Base-by-base conservation (phyloP, 2,797 vertebrate species). In the Decapterus maruadsi region DNA sequence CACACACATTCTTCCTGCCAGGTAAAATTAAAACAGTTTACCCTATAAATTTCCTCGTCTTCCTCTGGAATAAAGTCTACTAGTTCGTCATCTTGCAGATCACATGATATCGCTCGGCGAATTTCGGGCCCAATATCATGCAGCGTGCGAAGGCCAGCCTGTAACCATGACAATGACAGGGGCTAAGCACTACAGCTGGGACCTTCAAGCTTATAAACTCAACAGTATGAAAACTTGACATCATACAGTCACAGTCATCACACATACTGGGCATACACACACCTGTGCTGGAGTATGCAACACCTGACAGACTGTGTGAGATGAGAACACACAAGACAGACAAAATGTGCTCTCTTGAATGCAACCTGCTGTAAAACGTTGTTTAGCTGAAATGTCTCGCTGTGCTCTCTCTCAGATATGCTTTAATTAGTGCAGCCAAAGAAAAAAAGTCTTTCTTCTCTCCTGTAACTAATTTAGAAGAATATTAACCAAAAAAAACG, bases 121-220 rank as follows among this genome's bases (percentile, higher is more conserved):
- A 99, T 99, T 97, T 99, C 98, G 71, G 98, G 98, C 92, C 98
- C 98, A 89, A 99, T 99, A 95, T 99, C 98, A 94, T 99, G 98
- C 92, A 99, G 97, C 72, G 98, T 99, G 93, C 98, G 98, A 93
- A 99, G 96, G 92, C 98, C 98, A 87, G 98, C 98, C 98, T 99
- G 96, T 90, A 97, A 96, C 94, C 96, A 96, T 94, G 94, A 95
- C 91, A 95, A 95, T 70, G 93, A 90, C 60, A 91, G 71, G 84
- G 84, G 75, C 93, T 92, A 91, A 94, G 85, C 69, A 20, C 91
- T 87, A 59, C 58, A 77, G 83, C 70, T 59, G 66, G 80, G 71
- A 84, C 71, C 83, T 91, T 87, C 75, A 84, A 26, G 85, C 82
- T 90, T 48, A 88, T 84, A 90, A 26, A 67, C 83, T 89, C 71